phyloP scores from a whole-genome alignment of 2,113 vertebrate genomes.

The human region GRCh38 chr4:165210001-165210500 shows the following conservation, averaged over 20 bases:
- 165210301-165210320: background rate
- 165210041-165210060: background rate
- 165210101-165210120: conserved; percentile 14
- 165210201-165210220: background rate
- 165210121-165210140: conserved; percentile 1
- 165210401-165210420: background rate
- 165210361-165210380: background rate
- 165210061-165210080: background rate
- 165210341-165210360: background rate
- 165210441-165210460: background rate
- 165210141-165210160: conserved; percentile 6
- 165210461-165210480: background rate
- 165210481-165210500: background rate
- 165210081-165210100: conserved; percentile 26
- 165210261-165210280: background rate
- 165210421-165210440: background rate
- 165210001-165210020: background rate
- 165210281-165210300: background rate
- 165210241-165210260: background rate
- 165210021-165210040: background rate
- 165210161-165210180: background rate
- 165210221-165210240: conserved; percentile 23
- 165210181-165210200: conserved; percentile 18
- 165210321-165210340: background rate
- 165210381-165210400: background rate